phyloP scores from a whole-genome alignment of 2,888 invertebrate species.

The Bembecia ichneumoniformis region DNA sequence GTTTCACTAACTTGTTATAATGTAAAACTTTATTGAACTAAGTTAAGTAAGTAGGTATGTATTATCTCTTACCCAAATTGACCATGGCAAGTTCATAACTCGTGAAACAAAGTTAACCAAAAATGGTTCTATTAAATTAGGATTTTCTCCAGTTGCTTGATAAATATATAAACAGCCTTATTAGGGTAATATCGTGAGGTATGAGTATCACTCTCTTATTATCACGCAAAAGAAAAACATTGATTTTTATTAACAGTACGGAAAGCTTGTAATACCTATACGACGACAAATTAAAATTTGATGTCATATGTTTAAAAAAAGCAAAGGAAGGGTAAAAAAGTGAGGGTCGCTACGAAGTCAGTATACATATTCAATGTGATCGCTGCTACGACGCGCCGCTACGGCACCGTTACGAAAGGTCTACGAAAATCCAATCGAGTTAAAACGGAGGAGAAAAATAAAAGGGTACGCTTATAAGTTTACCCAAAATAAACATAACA shows the following conservation, averaged over 20 bases:
- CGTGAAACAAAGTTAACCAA: too few relatives aligned
- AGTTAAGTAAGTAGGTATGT: slow-evolving; percentile 8
- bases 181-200: too few relatives aligned
- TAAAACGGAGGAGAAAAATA: slow-evolving; percentile 46
- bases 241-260: too few relatives aligned
- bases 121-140: too few relatives aligned
- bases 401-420: slow-evolving; percentile 20
- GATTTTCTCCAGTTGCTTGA: too few relatives aligned
- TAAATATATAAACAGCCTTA: too few relatives aligned
- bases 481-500: slow-evolving; percentile 57
- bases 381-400: slow-evolving; percentile 20
- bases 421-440: slow-evolving; percentile 55
- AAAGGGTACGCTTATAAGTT: slow-evolving; percentile 48
- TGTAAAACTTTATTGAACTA: slow-evolving; percentile 7
- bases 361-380: slow-evolving; percentile 52
- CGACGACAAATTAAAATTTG: slow-evolving; percentile 1
- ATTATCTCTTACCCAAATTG: too few relatives aligned
- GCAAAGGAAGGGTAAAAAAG: slow-evolving; percentile 25
- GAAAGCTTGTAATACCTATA: too few relatives aligned
- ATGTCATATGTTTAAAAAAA: slow-evolving; percentile 21
- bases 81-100: too few relatives aligned
- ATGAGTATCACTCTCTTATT: too few relatives aligned
- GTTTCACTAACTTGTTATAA: background rate
- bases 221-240: too few relatives aligned
- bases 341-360: slow-evolving; percentile 33